Evolutionary conservation across 2,797 vertebrate genomes (phyloP).

Genomic region (Crocidura indochinensis): DNA sequence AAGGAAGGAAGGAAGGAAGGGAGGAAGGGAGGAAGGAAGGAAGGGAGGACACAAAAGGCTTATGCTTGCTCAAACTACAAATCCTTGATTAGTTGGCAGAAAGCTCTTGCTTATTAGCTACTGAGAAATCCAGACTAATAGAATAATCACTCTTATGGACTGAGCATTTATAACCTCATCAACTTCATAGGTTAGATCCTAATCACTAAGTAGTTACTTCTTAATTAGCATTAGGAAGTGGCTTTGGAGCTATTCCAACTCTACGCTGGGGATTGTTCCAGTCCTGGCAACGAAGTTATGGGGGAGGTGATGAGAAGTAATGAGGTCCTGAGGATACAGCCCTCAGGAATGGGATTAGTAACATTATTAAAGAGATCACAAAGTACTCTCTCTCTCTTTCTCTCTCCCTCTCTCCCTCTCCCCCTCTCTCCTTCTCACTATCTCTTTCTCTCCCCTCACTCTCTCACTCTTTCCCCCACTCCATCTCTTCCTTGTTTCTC

Average conservation of each 20-base stretch:
- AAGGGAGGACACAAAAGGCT: slow-evolving; percentile 15
- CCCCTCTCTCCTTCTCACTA: background rate
- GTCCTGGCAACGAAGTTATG: no score
- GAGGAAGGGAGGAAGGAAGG: no score
- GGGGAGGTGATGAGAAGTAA: background rate
- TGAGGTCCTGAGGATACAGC: background rate
- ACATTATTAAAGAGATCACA: background rate
- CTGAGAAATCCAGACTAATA: slow-evolving; percentile 5
- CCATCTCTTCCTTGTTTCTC: no score
- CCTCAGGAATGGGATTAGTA: background rate
- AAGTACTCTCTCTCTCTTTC: background rate
- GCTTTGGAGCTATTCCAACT: background rate
- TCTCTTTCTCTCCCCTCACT: background rate
- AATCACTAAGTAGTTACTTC: background rate
- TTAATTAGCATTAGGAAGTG: background rate
- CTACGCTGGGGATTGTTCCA: no score
- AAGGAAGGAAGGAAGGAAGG: no score
- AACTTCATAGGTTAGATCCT: background rate
- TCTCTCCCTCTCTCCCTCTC: background rate
- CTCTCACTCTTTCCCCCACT: background rate
- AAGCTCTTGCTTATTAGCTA: background rate
- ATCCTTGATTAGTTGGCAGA: background rate
- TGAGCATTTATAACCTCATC: background rate
- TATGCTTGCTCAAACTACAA: background rate
- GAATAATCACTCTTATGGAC: background rate